Evolutionary conservation across 2,888 invertebrate genomes (phyloP), one percentile per base, ranked within the genome.

Genomic region (Callinectes sapidus): DNA sequence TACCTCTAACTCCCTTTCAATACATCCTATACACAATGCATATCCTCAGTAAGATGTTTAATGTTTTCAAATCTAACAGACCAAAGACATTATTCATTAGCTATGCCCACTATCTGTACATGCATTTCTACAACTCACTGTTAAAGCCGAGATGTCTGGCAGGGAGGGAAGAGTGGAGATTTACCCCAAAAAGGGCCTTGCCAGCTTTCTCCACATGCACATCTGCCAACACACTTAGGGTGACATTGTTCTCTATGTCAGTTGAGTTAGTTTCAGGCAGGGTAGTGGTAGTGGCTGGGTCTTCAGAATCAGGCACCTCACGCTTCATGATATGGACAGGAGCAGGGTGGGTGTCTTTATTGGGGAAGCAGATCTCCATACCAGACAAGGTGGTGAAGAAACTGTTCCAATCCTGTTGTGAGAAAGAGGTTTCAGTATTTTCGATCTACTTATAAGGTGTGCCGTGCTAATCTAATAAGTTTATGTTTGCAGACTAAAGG

Each of bases 341-440:
- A 13, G 2, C n/a, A 13, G 71, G 13, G 39, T 88, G 66, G 14
- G 89, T 48, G 28, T 71, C 39, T 55, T n/a, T 77, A 10, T 48
- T 39, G 35, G 92, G 92, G 61, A 92, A 92, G 61, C 92, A 92
- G 35, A 92, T 39, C 48, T 92, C 87, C 92, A 92, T 55, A 55
- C 85, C 88, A 14, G 92, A 92, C 35, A 92, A 55, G 13, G 92
- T 92, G 35, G 85, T 66, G 66, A 85, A 92, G 81, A 92, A 92
- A 32, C 92, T 92, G 77, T 92, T 92, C 92, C 92, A 92, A 54
- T 92, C 92, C 92, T 92, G 92, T 39, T 35, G 48, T 81, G 13
- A 35, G 35, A 35, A 18, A 3, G 35, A 81, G 5, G 10, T n/a
- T n/a, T 71, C 71, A 71, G 71, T 71, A 71, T 71, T 71, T 28